Evolutionary conservation across 2,797 vertebrate species (phyloP).

Genomic region (Melanotaenia maccullochi): DNA sequence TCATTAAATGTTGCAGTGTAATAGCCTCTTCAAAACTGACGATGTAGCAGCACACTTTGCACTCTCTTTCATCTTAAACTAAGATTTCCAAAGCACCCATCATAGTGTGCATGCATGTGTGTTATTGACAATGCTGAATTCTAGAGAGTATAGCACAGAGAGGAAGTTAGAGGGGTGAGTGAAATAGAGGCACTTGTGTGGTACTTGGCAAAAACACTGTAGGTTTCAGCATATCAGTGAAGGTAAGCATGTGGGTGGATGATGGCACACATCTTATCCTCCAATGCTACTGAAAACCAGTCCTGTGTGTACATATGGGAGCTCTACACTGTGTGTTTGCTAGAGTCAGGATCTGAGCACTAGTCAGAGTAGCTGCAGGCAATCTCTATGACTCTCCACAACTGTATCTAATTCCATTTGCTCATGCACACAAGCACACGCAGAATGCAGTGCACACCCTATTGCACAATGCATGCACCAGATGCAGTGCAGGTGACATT

Average conservation of each 20-base stretch:
- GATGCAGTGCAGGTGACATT: slow-evolving; percentile 22
- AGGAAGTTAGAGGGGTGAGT: slow-evolving; percentile 52
- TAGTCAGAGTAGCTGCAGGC: slow-evolving; percentile 43
- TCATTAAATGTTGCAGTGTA: neutral
- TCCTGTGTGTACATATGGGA: slow-evolving; percentile 45
- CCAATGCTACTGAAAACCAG: slow-evolving; percentile 36
- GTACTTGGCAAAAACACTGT: slow-evolving; percentile 53
- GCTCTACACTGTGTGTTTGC: slow-evolving; percentile 9
- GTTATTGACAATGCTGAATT: slow-evolving; percentile 4
- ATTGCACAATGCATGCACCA: neutral
- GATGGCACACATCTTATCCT: slow-evolving; percentile 54
- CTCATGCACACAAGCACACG: slow-evolving; percentile 5
- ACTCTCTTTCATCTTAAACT: slow-evolving; percentile 9
- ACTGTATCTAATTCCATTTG: slow-evolving; percentile 20
- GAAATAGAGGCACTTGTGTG: slow-evolving; percentile 55
- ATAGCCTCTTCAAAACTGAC: neutral
- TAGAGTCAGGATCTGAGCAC: slow-evolving; percentile 38
- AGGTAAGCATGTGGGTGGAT: slow-evolving; percentile 70
- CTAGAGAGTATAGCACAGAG: slow-evolving; percentile 16
- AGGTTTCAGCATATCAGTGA: slow-evolving; percentile 62
- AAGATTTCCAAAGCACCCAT: neutral
- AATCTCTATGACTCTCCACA: slow-evolving; percentile 32
- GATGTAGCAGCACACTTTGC: neutral
- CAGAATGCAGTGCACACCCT: neutral
- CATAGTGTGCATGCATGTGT: neutral